phyloP scores from a whole-genome alignment of 1,140 invertebrate species.

The Cheumatopsyche charites region DNA sequence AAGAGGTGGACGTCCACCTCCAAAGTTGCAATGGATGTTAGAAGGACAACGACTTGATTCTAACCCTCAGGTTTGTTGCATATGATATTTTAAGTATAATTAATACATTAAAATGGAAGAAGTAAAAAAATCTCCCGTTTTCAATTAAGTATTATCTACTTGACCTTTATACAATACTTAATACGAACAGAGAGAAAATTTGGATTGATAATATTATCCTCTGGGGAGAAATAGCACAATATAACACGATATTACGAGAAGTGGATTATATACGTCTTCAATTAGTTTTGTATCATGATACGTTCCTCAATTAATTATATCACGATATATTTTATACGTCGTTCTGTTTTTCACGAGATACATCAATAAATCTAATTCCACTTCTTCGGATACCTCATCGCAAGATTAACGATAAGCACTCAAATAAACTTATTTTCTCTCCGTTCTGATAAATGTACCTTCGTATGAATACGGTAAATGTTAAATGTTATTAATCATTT shows the following conservation, averaged over 20 bases:
- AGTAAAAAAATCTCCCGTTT: too few relatives aligned
- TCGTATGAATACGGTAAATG: background rate
- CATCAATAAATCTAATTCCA: slow-evolving; percentile 2
- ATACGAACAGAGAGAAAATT: background rate
- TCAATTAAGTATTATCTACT: too few relatives aligned
- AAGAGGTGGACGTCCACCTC: slow-evolving; percentile 79
- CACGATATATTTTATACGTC: background rate
- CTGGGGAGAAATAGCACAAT: background rate
- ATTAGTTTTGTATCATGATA: slow-evolving; percentile 5
- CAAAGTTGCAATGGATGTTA: slow-evolving; percentile 82
- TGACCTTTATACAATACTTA: too few relatives aligned
- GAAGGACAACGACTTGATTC: slow-evolving; percentile 68
- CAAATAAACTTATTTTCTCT: background rate
- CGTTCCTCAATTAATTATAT: slow-evolving; percentile 12
- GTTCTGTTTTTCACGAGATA: background rate
- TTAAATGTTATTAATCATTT: slow-evolving; percentile 2
- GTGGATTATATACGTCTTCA: slow-evolving; percentile 11
- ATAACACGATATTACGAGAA: background rate
- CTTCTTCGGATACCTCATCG: background rate
- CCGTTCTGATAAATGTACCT: background rate
- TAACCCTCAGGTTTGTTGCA: slow-evolving; percentile 62
- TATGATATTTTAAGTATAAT: slow-evolving; percentile 23
- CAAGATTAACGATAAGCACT: background rate
- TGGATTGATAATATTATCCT: background rate
- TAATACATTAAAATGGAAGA: too few relatives aligned